phyloP scores from a whole-genome alignment of 2,888 invertebrate species.

The Taphrorychus bicolor region DNA sequence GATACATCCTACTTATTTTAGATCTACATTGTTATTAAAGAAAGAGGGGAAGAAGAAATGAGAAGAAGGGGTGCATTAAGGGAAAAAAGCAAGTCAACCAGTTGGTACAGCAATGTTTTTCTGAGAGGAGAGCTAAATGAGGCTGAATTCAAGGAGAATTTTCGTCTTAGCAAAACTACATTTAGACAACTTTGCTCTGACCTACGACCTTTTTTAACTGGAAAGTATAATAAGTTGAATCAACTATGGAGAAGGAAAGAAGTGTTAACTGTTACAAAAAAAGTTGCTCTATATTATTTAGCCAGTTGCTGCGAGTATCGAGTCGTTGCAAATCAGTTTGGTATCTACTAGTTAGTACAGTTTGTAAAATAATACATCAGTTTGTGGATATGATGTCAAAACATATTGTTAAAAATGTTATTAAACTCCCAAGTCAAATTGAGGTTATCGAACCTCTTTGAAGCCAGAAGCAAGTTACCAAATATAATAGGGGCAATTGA shows the following conservation, averaged over 20 bases:
- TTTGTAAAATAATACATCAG: conserved; percentile 5
- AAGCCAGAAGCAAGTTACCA: neutral
- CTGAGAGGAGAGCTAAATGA: neutral
- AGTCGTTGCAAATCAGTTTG: conserved; percentile 13
- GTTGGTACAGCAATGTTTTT: neutral
- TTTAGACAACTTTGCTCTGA: neutral
- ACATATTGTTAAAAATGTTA: neutral
- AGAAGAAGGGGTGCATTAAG: neutral
- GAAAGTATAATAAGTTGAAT: neutral
- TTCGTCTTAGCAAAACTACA: neutral
- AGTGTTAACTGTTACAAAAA: conserved; percentile 7
- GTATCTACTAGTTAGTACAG: conserved; percentile 12
- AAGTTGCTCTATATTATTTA: conserved; percentile 7
- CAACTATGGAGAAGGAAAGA: neutral
- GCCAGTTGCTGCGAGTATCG: conserved; percentile 13
- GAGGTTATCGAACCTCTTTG: neutral
- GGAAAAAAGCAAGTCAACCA: neutral
- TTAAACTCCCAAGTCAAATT: conserved; percentile 1
- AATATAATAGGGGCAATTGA: conserved; percentile 21
- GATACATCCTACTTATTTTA: too few species aligned
- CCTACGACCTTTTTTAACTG: neutral
- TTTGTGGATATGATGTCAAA: conserved; percentile 1
- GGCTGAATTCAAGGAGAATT: neutral
- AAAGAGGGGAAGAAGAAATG: too few species aligned
- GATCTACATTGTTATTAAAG: neutral